A percentile compares a stretch with the other conserved stretches of the same genome.
Evolutionary conservation across 2,113 vertebrate species (phyloP).

Genomic region (Grus americana): DNA sequence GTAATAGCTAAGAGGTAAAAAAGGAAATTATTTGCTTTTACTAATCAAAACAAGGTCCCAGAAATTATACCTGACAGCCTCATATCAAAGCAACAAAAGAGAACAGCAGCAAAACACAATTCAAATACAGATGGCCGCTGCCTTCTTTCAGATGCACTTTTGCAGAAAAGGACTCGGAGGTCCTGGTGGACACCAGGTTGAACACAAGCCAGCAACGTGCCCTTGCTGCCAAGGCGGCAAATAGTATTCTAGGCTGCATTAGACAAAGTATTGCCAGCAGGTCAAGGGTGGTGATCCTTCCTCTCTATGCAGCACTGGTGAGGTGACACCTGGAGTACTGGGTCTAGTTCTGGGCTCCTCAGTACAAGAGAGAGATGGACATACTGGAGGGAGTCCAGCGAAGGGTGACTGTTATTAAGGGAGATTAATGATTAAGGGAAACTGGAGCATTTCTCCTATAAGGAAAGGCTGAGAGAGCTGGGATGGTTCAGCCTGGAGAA

Average conservation of each 20-base stretch:
- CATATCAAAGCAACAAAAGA: background rate
- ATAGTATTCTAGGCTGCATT: background rate
- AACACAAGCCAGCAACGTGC: background rate
- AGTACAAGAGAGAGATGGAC: background rate
- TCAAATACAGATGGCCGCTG: background rate
- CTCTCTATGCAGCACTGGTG: background rate
- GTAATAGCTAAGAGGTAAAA: background rate
- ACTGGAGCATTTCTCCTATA: background rate
- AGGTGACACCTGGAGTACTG: background rate
- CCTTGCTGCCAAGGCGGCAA: background rate
- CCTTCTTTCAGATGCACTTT: background rate
- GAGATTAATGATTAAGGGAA: background rate
- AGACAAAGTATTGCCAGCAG: background rate
- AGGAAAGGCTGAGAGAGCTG: background rate
- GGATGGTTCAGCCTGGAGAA: background rate
- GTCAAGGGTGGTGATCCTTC: background rate
- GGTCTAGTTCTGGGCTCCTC: background rate
- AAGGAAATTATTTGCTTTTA: background rate
- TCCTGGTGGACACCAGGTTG: background rate
- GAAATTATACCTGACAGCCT: background rate
- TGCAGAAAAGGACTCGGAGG: background rate
- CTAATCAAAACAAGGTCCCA: background rate
- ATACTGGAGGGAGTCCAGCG: background rate
- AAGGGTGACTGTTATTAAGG: background rate
- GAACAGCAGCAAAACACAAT: background rate